Conservation (phyloP, 92 coral and sea anemone species). For the Desmophyllum pertusum region DNA sequence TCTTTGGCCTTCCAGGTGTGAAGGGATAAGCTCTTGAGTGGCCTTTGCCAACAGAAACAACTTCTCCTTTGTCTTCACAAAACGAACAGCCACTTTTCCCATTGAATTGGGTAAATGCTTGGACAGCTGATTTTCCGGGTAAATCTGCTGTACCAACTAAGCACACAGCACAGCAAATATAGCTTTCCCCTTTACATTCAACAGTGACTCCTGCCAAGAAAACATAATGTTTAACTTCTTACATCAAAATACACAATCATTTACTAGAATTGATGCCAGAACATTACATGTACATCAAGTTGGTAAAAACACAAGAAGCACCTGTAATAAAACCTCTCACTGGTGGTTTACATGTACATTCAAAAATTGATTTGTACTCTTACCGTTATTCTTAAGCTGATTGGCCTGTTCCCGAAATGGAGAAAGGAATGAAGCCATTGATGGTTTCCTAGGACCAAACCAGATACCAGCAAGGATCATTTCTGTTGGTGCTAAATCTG, state of each 20-base stretch:
- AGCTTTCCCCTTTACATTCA: conserved; percentile 15
- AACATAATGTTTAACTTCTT: too few relatives aligned
- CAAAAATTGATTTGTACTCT: too few relatives aligned
- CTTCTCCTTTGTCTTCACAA: conserved; percentile 43
- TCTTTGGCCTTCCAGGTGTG: conserved; percentile 10
- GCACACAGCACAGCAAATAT: conserved; percentile 34
- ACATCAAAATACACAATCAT: too few relatives aligned
- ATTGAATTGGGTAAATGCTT: conserved; percentile 47
- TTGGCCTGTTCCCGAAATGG: conserved; percentile 28
- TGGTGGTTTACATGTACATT: too few relatives aligned
- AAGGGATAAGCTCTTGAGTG: conserved; percentile 44
- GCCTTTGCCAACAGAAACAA: conserved; percentile 43
- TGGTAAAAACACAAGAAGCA: too few relatives aligned
- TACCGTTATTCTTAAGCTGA: conserved; percentile 26
- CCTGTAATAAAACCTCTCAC: too few relatives aligned
- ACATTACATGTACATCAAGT: conserved; percentile 9
- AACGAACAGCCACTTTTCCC: conserved; percentile 45
- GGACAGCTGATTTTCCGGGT: conserved; percentile 43
- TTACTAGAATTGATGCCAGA: not conserved
- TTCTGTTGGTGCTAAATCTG: conserved; percentile 25
- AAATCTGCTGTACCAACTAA: conserved; percentile 51
- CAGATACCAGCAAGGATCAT: conserved; percentile 26
- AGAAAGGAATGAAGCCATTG: conserved; percentile 11
- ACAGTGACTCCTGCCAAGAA: conserved; percentile 32
- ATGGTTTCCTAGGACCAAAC: conserved; percentile 19